Evolutionary conservation across 2,888 invertebrate species (phyloP), one percentile per base, ranked within the genome.

Genomic region (Drosophila putrida): DNA sequence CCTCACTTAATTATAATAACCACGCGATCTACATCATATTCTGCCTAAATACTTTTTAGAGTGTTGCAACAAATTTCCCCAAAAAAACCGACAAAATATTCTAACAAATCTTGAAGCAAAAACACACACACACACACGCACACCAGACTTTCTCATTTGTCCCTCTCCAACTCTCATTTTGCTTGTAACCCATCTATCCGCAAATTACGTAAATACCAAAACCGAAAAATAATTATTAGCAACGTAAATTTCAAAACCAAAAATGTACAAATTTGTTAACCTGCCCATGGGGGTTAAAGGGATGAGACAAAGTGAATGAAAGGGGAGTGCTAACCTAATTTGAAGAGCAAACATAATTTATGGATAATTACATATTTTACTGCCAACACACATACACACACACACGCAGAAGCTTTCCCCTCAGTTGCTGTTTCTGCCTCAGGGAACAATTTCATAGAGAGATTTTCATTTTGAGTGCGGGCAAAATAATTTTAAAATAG

Each of bases 361-460:
- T 69, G 70, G 57, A 69, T 88, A 86, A 78, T 88, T 86, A 71
- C 71, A 88, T 73, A 78, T 80, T 75, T 79, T 60, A 61, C 61
- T 41, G 33, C 20, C 20, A 41, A 20, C 50, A 61, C 46, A 44
- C 47, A 51, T 20, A 20, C 44, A 20, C 50, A 61, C 46, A 44
- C 47, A 51, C 43, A 53, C 31, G 57, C 13, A 54, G 20, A 2
- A 20, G 20, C 20, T 6, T 38, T 38, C 38, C 6, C 15, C 15
- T 20, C 9, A 41, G 25, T 35, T 10, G 10, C 35, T 35, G 9
- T 35, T 35, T 10, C 35, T 35, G 35, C 35, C 35, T 10, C 6
- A 41, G 8, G 27, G 28, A n/a, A 43, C 51, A 62, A n/a, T 55
- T 58, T 35, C n/a, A 33, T 36, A 41, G 47, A 27, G 49, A 31